phyloP scores from a whole-genome alignment of 1,140 invertebrate genomes.

The Lepidurus arcticus region DNA sequence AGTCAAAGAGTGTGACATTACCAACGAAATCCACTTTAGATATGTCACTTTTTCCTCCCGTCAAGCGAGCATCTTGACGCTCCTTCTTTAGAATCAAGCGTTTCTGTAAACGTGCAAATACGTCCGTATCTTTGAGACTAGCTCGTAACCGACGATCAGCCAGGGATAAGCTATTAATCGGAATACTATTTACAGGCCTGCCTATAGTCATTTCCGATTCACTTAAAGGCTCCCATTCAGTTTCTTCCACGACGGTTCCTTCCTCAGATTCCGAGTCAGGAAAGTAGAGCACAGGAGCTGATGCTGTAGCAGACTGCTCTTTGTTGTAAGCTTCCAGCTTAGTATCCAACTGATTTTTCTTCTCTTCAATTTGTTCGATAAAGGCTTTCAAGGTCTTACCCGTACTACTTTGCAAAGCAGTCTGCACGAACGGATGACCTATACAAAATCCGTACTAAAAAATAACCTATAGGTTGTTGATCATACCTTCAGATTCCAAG shows the following conservation, averaged over 20 bases:
- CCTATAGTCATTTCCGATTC: background rate
- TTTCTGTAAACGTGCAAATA: background rate
- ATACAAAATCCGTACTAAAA: background rate
- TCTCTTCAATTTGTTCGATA: background rate
- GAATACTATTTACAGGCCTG: background rate
- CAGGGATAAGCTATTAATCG: background rate
- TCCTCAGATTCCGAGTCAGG: background rate
- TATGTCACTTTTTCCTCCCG: background rate
- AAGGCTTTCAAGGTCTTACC: background rate
- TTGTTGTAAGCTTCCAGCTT: background rate
- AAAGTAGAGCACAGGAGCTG: background rate
- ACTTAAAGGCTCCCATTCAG: background rate
- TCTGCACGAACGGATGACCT: background rate
- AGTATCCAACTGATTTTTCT: background rate
- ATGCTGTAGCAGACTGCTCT: background rate
- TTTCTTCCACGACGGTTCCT: background rate
- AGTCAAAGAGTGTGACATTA: background rate
- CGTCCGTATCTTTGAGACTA: background rate
- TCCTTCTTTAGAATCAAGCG: background rate
- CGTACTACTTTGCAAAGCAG: background rate
- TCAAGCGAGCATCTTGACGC: background rate
- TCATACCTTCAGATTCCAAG: constrained; percentile 17
- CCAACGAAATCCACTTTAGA: background rate
- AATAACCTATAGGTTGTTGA: background rate
- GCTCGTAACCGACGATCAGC: background rate